Evolutionary conservation across 2,113 vertebrate species (phyloP), one percentile per base, ranked within the genome.

Genomic region (Phoxinus phoxinus): DNA sequence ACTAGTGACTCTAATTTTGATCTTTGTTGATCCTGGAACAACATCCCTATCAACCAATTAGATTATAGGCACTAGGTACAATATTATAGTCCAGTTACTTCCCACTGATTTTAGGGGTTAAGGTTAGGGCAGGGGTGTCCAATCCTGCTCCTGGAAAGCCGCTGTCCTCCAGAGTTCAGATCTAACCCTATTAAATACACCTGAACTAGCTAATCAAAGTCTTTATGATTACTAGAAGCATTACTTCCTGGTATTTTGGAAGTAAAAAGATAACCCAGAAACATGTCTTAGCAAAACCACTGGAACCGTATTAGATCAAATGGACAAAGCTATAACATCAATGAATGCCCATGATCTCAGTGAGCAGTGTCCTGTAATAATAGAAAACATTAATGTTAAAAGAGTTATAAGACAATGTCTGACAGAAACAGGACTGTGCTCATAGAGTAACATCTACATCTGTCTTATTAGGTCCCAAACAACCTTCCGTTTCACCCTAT

Each of bases 401-500:
- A 48, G 3, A 48, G 46, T 53, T 27, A 30, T 76, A 32, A 77
- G 37, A 25, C n/a, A 30, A 5, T 59, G 9, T 78, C 44, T 78
- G 46, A 35, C 76, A 58, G 19, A 23, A 78, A 32, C 19, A 59
- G 17, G 1, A 37, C 15, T 58, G 53, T 79, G 27, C 76, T 79
- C 23, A 58, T 44, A 17, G 1, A 37, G 12, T 59, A 17, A 41
- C 53, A 41, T 59, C 53, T 19, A 30, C 58, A n/a, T 87, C 67
- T 86, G 10, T 71, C 35, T 89, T 41, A 9, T 46, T 84, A 97
- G 96, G 96, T 92, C 94, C 94, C 89, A 93, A 93, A 81, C 96
- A 96, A 37, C 95, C 95, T 58, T 90, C 94, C 0, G 95, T 95
- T 59, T 95, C 95, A 35, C 95, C 94, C 6, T 97, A 96, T 6